Conservation (phyloP, 2,797 vertebrate genomes). For the Lagodon rhomboides region DNA sequence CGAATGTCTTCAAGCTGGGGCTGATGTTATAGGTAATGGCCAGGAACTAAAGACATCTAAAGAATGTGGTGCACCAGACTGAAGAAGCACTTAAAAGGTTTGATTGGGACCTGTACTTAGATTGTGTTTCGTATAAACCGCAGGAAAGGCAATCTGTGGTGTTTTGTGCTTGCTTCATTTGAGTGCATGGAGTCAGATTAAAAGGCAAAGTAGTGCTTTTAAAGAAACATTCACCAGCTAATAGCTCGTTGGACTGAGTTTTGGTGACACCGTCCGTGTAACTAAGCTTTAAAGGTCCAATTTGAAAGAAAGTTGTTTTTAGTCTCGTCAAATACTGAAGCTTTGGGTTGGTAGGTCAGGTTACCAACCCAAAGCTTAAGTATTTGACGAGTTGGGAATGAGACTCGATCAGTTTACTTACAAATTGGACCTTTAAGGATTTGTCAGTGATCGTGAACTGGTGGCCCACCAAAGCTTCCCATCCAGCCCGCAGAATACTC, state of each 20-base stretch:
- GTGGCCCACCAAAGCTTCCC: too few relatives aligned
- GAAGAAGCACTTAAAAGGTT: constrained; percentile 16
- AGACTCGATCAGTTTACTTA: too few relatives aligned
- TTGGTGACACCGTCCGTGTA: background rate
- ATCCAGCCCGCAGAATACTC: too few relatives aligned
- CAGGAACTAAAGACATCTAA: constrained; percentile 54
- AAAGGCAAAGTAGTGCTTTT: background rate
- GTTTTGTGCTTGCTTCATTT: constrained; percentile 9
- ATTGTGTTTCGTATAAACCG: constrained; percentile 14
- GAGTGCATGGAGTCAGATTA: constrained; percentile 10
- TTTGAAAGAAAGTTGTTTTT: too few relatives aligned
- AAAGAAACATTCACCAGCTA: background rate
- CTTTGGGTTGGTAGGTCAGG: too few relatives aligned
- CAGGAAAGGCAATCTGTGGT: background rate
- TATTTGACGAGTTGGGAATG: too few relatives aligned
- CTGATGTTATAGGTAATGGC: constrained; percentile 41
- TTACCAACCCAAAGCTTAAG: too few relatives aligned
- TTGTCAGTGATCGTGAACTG: too few relatives aligned
- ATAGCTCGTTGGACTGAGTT: background rate
- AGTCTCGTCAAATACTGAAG: too few relatives aligned
- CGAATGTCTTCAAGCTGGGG: constrained; percentile 39
- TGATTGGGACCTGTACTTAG: constrained; percentile 31
- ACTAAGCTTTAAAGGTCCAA: constrained; percentile 14
- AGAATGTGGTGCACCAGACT: constrained; percentile 27
- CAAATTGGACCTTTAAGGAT: too few relatives aligned